Percentiles rank a stretch among this genome's conserved stretches.
Conservation (phyloP, 1,140 invertebrate genomes). For the Daktulosphaira vitifoliae region DNA sequence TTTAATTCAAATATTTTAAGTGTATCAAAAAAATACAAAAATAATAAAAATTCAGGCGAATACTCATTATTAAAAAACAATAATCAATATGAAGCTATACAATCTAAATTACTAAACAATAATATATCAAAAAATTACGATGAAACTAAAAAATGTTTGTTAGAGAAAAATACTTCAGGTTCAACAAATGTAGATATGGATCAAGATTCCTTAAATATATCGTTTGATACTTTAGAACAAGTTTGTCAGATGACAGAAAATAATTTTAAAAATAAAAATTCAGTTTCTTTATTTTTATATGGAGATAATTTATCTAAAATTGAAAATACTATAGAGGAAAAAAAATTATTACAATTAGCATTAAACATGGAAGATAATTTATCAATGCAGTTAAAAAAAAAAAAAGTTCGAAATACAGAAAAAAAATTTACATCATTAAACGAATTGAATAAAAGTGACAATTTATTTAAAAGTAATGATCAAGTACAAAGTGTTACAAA, state of each 20-base stretch:
- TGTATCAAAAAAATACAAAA: neutral
- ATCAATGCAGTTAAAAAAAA: neutral
- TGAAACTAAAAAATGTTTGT: slow-evolving; percentile 27
- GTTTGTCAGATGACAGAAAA: slow-evolving; percentile 26
- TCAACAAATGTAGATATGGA: neutral
- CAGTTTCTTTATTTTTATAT: slow-evolving; percentile 17
- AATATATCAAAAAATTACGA: neutral
- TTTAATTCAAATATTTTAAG: neutral
- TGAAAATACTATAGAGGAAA: slow-evolving; percentile 5
- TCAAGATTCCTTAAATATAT: slow-evolving; percentile 29
- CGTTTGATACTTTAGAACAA: slow-evolving; percentile 25
- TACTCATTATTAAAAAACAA: neutral
- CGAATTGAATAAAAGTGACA: neutral
- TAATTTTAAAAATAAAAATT: neutral
- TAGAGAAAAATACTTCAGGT: neutral
- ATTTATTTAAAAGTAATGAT: neutral
- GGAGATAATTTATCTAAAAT: neutral
- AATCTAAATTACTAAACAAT: neutral
- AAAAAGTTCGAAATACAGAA: neutral
- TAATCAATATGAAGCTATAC: neutral
- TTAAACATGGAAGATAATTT: slow-evolving; percentile 28
- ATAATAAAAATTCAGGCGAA: neutral
- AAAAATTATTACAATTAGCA: slow-evolving; percentile 13
- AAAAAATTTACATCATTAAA: slow-evolving; percentile 9
- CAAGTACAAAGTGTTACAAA: too few species aligned